Evolutionary conservation across 2,888 invertebrate genomes (phyloP), one percentile per base, ranked within the genome.

Genomic region (Eristalis arbustorum): DNA sequence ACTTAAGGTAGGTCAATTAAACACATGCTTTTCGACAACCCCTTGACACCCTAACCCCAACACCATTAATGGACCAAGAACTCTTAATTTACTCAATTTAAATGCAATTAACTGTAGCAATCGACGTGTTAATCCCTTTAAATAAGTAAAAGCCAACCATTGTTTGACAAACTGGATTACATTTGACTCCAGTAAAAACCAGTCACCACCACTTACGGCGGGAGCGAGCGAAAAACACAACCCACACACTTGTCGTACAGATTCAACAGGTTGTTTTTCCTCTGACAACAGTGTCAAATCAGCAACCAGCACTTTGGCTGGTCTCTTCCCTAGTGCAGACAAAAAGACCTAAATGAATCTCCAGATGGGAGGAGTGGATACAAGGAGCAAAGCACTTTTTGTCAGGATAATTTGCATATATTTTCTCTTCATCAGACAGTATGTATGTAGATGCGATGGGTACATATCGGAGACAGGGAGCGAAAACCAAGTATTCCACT

Each of bases 381-480:
- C 34, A 64, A 34, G 56, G 73, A 73, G 72, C 34, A 34, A 73
- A 73, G 63, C 49, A 56, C 63, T 63, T 73, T 73, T 34, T 25
- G 73, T 64, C 56, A 73, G 34, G 56, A 73, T 73, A 73, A 73
- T 73, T 73, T 73, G 73, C 73, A 73, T 73, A 73, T 63, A 64
- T 73, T 64, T 63, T 73, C 73, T 56, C 42, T 34, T 64, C 63
- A 73, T 63, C 31, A 25, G 31, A 14, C 22, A 1, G 31, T 8
- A 31, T 5, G 6, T 25, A 25, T 49, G 49, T 66, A 66, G 42
- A n/a, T 23, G 18, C 14, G n/a, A 25, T 42, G 28, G 25, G 57
- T 42, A 61, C 42, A 28, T 56, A 73, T 63, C 49, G 49, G 18
- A 6, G 18, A 18, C 3, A 3, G 42, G n/a, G 42, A 42, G 14